These are phyloP conservation scores for Pocota personata DNA, from an alignment of 2,888 invertebrate species.

Conservation along the genomic window DNA sequence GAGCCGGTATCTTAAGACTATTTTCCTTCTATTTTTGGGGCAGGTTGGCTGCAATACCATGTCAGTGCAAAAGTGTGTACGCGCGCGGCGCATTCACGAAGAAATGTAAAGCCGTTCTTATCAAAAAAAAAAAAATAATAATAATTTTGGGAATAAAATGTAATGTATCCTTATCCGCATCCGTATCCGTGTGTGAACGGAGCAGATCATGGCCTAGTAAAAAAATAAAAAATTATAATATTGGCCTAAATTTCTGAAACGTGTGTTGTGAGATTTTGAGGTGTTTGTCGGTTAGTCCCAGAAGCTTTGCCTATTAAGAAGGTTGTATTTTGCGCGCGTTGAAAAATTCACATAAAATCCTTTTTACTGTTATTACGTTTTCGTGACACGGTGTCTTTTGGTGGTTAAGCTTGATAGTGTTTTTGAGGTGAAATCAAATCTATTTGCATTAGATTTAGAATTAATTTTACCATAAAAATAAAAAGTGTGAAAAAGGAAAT, in stretches of 20 bases:
- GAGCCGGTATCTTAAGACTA: not conserved
- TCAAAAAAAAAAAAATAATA: not conserved
- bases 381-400: constrained; percentile 39
- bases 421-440: constrained; percentile 15
- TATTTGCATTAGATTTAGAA: constrained; percentile 22
- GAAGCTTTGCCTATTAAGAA: not conserved
- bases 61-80: too few relatives aligned
- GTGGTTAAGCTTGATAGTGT: constrained; percentile 28
- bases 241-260: constrained; percentile 38
- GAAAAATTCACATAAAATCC: constrained; percentile 50
- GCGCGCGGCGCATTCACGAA: too few relatives aligned
- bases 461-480: not conserved
- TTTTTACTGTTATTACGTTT: constrained; percentile 56
- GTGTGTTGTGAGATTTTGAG: constrained; percentile 48
- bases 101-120: too few relatives aligned
- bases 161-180: constrained; percentile 23
- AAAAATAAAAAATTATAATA: constrained; percentile 16
- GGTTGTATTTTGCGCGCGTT: constrained; percentile 46
- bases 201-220: not conserved
- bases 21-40: not conserved
- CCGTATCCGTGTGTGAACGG: constrained; percentile 3
- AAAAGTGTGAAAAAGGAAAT: not conserved
- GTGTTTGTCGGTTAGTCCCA: constrained; percentile 6
- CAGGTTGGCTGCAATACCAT: not conserved
- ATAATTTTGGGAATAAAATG: constrained; percentile 19